Base-by-base conservation (phyloP, 2,797 vertebrate species). In the Iguana delicatissima region DNA sequence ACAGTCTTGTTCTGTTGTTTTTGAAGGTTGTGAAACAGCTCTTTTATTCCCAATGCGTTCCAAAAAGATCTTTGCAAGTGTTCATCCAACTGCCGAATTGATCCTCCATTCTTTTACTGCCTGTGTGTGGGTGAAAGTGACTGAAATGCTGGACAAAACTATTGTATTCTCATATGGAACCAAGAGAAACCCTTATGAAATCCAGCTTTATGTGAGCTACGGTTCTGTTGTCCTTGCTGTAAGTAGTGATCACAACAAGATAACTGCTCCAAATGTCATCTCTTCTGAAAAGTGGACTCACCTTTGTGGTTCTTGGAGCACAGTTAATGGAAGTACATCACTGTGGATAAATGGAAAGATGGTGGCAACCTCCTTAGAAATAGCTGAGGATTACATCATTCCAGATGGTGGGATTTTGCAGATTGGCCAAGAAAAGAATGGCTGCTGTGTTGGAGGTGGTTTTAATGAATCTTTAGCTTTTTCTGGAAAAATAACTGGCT, bases 1-100 rank as follows among this genome's bases (percentile, higher is more conserved):
- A 91, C 26, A 0, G 7, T 4, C 46, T 85, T 20, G 46, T 29
- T 90, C 52, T 93, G 14, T 90, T 89, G 42, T 72, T 79, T 32
- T 93, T 93, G 10, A 85, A 99, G 99, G 98, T 73, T 99, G 98
- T 91, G 99, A 99, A 93, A 98, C 97, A 38, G 98, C 98, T 0
- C 96, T 99, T 35, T 97, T 99, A 91, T 99, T 99, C 94, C 99
- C 99, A 38, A 99, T 99, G 98, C 98, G 98, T n/a, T 99, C 99
- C 1, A 96, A 97, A 80, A 98, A 98, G 94, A 99, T 98, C 91
- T 98, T 98, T 91, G 98, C 98, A 85, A 97, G 98, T 0, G 97
- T 99, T 72, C 96, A 97, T 46, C 98, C 98, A 0, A 96, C 96
- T 0, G 93, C 88, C 6, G 96, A 95, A 0, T 97, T 98, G 96